These are phyloP conservation scores for Synanthedon formicaeformis DNA, from an alignment of 2,888 invertebrate species.

Conservation along the genomic window DNA sequence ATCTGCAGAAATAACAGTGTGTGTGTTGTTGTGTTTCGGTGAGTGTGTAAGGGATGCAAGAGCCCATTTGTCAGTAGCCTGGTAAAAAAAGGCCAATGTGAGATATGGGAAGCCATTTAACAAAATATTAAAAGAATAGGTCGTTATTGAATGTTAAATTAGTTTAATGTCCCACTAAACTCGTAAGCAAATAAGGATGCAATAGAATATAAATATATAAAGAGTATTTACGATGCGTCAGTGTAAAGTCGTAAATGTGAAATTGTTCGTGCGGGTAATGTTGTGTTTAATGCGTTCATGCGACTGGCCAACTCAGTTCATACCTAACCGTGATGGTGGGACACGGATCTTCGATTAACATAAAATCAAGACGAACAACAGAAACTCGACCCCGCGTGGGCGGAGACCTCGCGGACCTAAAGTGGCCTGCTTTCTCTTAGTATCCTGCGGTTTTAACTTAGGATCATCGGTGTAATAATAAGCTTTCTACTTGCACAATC, in stretches of 20 bases:
- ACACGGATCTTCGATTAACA: slow-evolving; percentile 70
- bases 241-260: slow-evolving; percentile 58
- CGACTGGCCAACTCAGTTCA: slow-evolving; percentile 22
- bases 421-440: background rate
- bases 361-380: slow-evolving; percentile 45
- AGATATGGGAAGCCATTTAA: too few relatives aligned
- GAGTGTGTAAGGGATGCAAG: too few relatives aligned
- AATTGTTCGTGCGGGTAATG: slow-evolving; percentile 43
- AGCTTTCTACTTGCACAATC: too few relatives aligned
- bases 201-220: slow-evolving; percentile 44
- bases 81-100: too few relatives aligned
- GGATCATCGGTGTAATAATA: too few relatives aligned
- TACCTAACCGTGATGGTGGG: slow-evolving; percentile 38
- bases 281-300: slow-evolving; percentile 39
- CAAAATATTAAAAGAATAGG: too few relatives aligned
- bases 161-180: background rate
- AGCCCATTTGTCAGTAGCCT: too few relatives aligned
- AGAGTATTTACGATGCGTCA: slow-evolving; percentile 53
- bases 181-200: slow-evolving; percentile 36
- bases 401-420: slow-evolving; percentile 28
- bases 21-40: too few relatives aligned
- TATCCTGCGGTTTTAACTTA: too few relatives aligned
- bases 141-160: background rate
- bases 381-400: slow-evolving; percentile 43
- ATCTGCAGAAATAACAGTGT: too few relatives aligned